These are phyloP conservation scores for Cylas formicarius DNA, from an alignment of 1,140 invertebrate genomes.

Conservation along the genomic window DNA sequence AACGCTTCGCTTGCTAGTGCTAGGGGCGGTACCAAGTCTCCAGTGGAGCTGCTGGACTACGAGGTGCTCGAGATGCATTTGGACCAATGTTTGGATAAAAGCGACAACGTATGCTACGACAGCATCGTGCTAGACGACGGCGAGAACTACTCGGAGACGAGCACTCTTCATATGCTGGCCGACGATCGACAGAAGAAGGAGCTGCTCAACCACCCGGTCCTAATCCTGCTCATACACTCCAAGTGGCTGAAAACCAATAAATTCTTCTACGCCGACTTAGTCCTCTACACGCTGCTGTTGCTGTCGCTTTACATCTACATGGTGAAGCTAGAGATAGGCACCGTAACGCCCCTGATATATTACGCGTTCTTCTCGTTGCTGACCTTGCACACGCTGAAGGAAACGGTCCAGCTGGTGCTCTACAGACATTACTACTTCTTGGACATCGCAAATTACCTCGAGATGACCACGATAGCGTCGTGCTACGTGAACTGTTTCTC, in stretches of 20 bases:
- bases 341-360: neutral
- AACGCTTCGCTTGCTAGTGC: conserved; percentile 14
- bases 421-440: conserved; percentile 13
- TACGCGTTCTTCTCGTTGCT: conserved; percentile 9
- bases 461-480: conserved; percentile 13
- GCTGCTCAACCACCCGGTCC: conserved; percentile 19
- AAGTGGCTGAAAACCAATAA: conserved; percentile 17
- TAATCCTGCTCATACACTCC: conserved; percentile 20
- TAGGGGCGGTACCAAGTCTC: neutral
- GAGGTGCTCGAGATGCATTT: conserved; percentile 19
- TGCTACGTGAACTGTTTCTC: conserved; percentile 11
- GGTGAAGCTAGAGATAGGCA: conserved; percentile 12
- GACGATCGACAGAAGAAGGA: conserved; percentile 15
- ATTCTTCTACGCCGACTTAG: conserved; percentile 21
- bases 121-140: conserved; percentile 21
- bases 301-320: conserved; percentile 18
- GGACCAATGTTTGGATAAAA: conserved; percentile 21
- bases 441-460: conserved; percentile 20
- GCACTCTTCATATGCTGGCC: conserved; percentile 13
- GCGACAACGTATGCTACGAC: conserved; percentile 17
- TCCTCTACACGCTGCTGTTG: conserved; percentile 18
- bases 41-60: conserved; percentile 7
- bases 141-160: conserved; percentile 14
- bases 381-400: conserved; percentile 13
- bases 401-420: conserved; percentile 17